phyloP scores from a whole-genome alignment of 2,888 invertebrate genomes.

The Panzeria rudis region DNA sequence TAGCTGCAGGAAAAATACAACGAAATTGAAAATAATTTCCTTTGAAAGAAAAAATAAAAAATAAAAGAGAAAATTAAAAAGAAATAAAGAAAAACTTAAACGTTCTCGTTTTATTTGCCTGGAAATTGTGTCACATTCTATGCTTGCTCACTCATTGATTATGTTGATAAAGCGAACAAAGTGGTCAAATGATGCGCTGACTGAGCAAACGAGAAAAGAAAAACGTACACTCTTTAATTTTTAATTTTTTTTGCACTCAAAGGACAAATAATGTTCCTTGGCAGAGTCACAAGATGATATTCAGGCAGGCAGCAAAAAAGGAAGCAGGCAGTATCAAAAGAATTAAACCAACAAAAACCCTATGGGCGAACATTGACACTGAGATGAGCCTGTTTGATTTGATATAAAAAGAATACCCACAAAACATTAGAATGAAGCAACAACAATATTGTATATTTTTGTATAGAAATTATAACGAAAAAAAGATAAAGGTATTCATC shows the following conservation, averaged over 20 bases:
- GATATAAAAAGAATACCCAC: conserved; percentile 58
- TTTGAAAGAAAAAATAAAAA: conserved; percentile 25
- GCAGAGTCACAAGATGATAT: conserved; percentile 20
- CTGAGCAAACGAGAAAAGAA: conserved; percentile 57
- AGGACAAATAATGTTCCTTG: conserved; percentile 62
- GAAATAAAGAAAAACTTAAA: conserved; percentile 69
- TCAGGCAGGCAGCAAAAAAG: conserved; percentile 4
- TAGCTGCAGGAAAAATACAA: conserved; percentile 41
- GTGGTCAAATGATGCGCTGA: conserved; percentile 61
- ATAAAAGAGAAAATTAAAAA: conserved; percentile 34
- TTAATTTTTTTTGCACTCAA: conserved; percentile 67
- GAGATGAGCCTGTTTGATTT: conserved; percentile 57
- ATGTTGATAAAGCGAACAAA: conserved; percentile 55
- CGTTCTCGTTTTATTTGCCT: conserved; percentile 57
- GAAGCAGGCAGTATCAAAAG: conserved; percentile 20
- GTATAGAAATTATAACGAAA: conserved; percentile 21
- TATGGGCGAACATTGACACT: conserved; percentile 74
- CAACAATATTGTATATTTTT: conserved; percentile 14
- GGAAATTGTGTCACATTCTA: conserved; percentile 80
- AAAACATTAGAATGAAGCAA: conserved; percentile 21
- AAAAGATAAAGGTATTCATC: conserved; percentile 67
- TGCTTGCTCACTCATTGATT: conserved; percentile 50
- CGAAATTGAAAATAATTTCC: conserved; percentile 51
- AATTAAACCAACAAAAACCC: conserved; percentile 62
- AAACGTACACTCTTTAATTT: conserved; percentile 12